A percentile compares a stretch with the other conserved stretches of the same genome.
Conservation (phyloP, 2,888 invertebrate species). For the Eupsilia transversa region DNA sequence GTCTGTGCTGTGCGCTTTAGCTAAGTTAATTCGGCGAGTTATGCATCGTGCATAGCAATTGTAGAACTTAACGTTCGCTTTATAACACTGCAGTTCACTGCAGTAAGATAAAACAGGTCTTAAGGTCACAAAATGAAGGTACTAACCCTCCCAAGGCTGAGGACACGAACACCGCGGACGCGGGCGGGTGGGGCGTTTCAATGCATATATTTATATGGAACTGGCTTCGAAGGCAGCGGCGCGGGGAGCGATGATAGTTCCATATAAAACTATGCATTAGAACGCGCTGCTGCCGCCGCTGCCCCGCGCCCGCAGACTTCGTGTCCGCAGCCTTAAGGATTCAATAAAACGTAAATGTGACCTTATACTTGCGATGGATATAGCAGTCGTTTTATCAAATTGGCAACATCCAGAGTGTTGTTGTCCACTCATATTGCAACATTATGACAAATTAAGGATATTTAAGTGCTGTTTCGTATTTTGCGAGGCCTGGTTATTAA, state of each 20-base stretch:
- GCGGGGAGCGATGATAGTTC: too few species aligned
- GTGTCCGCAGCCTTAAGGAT: too few species aligned
- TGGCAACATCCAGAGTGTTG: background rate
- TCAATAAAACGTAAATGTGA: background rate
- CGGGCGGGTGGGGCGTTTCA: too few species aligned
- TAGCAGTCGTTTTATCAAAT: background rate
- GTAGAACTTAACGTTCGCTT: constrained; percentile 18
- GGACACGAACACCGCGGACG: too few species aligned
- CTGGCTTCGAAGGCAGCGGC: too few species aligned
- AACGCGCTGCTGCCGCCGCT: too few species aligned
- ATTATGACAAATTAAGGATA: background rate
- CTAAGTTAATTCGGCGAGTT: constrained; percentile 21
- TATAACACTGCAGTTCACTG: background rate
- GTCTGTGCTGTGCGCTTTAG: constrained; percentile 15
- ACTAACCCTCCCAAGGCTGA: too few species aligned
- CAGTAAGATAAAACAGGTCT: constrained; percentile 11
- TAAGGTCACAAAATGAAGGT: background rate
- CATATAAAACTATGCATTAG: too few species aligned
- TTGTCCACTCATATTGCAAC: background rate
- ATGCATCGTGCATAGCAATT: constrained; percentile 26
- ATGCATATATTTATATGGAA: too few species aligned
- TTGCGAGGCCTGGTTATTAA: too few species aligned
- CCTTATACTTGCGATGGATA: too few species aligned
- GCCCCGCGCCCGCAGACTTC: too few species aligned
- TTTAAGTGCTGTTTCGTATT: background rate